Conservation (phyloP, 2,888 invertebrate genomes). For the Erpobdella octoculata region DNA sequence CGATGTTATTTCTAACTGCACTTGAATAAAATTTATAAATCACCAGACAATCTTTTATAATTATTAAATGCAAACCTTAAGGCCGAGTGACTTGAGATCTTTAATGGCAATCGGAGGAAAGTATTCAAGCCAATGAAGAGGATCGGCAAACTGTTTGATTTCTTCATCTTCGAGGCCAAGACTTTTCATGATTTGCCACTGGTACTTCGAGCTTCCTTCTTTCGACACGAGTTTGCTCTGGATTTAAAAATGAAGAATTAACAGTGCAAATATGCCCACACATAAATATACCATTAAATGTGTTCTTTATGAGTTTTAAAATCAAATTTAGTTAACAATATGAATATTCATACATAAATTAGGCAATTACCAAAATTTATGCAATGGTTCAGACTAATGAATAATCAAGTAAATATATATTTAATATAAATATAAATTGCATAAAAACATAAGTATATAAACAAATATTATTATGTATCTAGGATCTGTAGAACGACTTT, state of each 20-base stretch:
- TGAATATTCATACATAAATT: not conserved
- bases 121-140: constrained; percentile 86
- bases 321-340: not conserved
- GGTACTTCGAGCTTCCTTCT: constrained; percentile 77
- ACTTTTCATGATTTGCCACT: constrained; percentile 97
- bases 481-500: no score
- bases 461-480: no score
- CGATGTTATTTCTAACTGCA: no score
- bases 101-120: constrained; percentile 82
- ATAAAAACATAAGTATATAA: no score
- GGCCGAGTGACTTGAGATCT: constrained; percentile 80
- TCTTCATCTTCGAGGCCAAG: constrained; percentile 83
- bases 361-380: not conserved
- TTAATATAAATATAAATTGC: no score
- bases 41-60: not conserved
- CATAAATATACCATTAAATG: not conserved
- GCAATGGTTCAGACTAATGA: not conserved
- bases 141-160: constrained; percentile 80
- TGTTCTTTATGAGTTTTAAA: not conserved
- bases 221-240: constrained; percentile 91
- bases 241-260: not conserved
- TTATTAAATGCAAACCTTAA: constrained; percentile 61
- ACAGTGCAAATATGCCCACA: not conserved
- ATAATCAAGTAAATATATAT: not conserved
- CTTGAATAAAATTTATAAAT: no score